A percentile compares a stretch with the other conserved stretches of the same genome.
Evolutionary conservation across 2,113 vertebrate species (phyloP).

Genomic region (Potamarius usumacintae): DNA sequence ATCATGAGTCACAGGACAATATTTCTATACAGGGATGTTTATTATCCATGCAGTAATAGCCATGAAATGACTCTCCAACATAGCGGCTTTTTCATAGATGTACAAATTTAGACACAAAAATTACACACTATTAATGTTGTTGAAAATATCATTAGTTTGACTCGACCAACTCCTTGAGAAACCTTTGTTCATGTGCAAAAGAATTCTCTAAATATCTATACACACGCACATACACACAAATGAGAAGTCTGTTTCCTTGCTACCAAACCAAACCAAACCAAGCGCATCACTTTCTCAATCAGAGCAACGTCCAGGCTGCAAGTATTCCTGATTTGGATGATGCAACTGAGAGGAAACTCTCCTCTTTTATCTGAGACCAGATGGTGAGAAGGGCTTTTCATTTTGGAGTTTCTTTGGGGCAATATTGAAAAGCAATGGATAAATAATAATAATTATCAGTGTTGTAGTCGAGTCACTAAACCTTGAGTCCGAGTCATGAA

Average conservation of each 20-base stretch:
- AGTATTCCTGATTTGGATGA: conserved; percentile 8
- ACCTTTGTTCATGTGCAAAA: neutral
- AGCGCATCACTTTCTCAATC: conserved; percentile 41
- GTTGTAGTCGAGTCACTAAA: too few species aligned
- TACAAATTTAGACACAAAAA: too few species aligned
- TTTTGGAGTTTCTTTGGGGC: neutral
- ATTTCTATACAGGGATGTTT: conserved; percentile 33
- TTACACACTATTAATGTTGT: neutral
- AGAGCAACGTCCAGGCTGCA: neutral
- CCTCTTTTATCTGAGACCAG: neutral
- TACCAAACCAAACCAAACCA: conserved; percentile 48
- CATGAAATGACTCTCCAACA: neutral
- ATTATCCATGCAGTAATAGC: neutral
- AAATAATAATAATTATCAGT: neutral
- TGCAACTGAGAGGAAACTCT: conserved; percentile 26
- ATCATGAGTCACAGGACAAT: conserved; percentile 42
- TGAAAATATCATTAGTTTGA: neutral
- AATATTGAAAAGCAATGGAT: neutral
- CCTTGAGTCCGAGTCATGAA: too few species aligned
- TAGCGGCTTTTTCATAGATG: neutral
- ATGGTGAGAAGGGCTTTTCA: neutral
- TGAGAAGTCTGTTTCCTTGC: conserved; percentile 58
- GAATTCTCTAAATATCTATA: neutral
- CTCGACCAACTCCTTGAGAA: neutral
- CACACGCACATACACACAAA: conserved; percentile 53